A percentile compares a stretch with the other conserved stretches of the same genome.
phyloP scores from a whole-genome alignment of 2,113 vertebrate species.

The Lipophrys pholis region DNA sequence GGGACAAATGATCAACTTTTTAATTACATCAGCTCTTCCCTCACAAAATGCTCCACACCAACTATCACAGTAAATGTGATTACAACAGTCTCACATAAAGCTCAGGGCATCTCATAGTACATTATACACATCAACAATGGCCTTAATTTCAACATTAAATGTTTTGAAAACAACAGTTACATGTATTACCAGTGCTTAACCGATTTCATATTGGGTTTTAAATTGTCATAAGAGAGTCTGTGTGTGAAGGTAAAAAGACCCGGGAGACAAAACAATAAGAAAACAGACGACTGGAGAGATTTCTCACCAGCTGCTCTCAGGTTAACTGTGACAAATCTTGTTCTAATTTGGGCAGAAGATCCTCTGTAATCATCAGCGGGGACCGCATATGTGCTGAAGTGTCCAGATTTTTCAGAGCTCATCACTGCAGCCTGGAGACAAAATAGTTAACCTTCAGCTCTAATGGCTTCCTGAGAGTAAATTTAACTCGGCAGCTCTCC shows the following conservation, averaged over 20 bases:
- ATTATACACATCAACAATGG: not conserved
- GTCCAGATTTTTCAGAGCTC: conserved; percentile 26
- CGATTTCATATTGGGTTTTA: conserved; percentile 15
- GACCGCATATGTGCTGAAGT: conserved; percentile 16
- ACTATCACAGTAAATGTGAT: conserved; percentile 37
- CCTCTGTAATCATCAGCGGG: conserved; percentile 1
- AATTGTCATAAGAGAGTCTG: conserved; percentile 11
- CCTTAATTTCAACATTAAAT: conserved; percentile 9
- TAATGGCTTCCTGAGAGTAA: conserved; percentile 45
- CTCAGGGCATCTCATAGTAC: not conserved
- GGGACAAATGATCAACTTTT: conserved; percentile 12
- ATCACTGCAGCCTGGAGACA: conserved; percentile 31
- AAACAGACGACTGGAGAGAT: conserved; percentile 19
- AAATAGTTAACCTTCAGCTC: conserved; percentile 34
- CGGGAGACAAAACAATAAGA: too few relatives aligned
- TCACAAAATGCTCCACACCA: conserved; percentile 7
- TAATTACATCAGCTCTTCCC: not conserved
- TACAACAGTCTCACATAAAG: conserved; percentile 19
- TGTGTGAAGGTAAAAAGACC: conserved; percentile 23
- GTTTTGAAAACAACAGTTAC: conserved; percentile 1
- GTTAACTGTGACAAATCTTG: conserved; percentile 35
- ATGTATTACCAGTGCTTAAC: conserved; percentile 26
- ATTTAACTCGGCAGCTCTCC: conserved; percentile 43
- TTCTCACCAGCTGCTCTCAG: conserved; percentile 37
- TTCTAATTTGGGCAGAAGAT: conserved; percentile 42